Evolutionary conservation across 2,797 vertebrate species (phyloP).

Genomic region (Fringilla coelebs): DNA sequence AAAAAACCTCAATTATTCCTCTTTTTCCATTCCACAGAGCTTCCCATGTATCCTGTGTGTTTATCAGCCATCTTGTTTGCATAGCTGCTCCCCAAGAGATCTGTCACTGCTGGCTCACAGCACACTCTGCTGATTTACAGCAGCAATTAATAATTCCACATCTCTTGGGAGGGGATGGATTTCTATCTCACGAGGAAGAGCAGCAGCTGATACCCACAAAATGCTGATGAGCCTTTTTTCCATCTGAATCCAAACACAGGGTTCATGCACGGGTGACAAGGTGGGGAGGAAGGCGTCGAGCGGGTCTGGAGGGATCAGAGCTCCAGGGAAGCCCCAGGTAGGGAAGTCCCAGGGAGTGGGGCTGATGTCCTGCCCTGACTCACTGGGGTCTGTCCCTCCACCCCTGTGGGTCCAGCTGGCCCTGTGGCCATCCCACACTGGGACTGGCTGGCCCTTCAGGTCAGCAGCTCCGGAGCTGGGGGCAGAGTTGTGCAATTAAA

Average conservation of each 20-base stretch:
- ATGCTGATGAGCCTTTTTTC: conserved; percentile 29
- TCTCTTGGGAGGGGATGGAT: conserved; percentile 31
- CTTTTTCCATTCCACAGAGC: not conserved
- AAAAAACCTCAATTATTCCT: not conserved
- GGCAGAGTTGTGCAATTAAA: conserved; percentile 25
- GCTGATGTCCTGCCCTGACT: not conserved
- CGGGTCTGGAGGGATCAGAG: not conserved
- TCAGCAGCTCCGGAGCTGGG: not conserved
- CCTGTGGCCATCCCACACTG: not conserved
- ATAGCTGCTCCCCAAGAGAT: conserved; percentile 5
- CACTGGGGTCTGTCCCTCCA: not conserved
- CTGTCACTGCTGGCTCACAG: conserved; percentile 27
- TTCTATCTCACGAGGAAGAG: not conserved
- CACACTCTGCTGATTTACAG: conserved; percentile 55
- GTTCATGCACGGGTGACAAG: conserved; percentile 30
- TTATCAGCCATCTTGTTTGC: conserved; percentile 30
- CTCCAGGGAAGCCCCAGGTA: not conserved
- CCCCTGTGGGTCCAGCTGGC: not conserved
- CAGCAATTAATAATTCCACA: conserved; percentile 17
- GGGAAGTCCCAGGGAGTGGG: not conserved
- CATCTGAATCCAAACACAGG: not conserved
- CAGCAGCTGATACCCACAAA: conserved; percentile 25
- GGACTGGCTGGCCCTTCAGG: conserved; percentile 19
- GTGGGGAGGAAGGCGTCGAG: not conserved
- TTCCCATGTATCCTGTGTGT: not conserved